These are phyloP conservation scores for Maccullochella peelii DNA, from an alignment of 2,113 vertebrate genomes.

Conservation along the genomic window DNA sequence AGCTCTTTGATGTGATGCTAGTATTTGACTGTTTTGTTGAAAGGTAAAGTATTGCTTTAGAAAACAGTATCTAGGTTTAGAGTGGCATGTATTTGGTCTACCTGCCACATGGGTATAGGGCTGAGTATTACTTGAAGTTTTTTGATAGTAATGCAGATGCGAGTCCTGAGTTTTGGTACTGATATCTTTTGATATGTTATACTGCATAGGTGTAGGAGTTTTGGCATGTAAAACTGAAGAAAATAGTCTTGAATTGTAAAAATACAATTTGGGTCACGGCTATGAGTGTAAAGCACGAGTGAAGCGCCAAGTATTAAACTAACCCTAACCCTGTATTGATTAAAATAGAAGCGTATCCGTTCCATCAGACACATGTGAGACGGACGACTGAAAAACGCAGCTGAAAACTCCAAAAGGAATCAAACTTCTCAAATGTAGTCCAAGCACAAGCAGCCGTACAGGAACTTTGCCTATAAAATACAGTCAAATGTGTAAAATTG, in stretches of 20 bases:
- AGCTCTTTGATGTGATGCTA: conserved; percentile 52
- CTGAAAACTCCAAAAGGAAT: neutral
- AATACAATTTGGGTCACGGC: neutral
- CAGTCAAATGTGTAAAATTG: neutral
- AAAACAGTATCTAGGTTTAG: conserved; percentile 14
- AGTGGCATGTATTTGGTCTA: neutral
- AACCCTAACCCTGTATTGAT: neutral
- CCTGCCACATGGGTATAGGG: neutral
- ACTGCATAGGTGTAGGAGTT: neutral
- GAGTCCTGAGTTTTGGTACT: neutral
- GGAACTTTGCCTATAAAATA: neutral
- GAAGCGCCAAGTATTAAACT: neutral
- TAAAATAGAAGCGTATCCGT: neutral
- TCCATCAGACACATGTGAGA: neutral
- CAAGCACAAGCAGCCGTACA: neutral
- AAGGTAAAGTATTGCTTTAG: conserved; percentile 49
- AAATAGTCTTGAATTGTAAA: neutral
- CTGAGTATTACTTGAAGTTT: neutral
- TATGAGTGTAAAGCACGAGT: neutral
- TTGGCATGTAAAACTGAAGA: neutral
- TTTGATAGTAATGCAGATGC: neutral
- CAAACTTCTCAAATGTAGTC: neutral
- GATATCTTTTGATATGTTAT: neutral
- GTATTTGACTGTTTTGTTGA: conserved; percentile 46
- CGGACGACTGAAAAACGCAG: neutral